These are phyloP conservation scores for Coreius guichenoti DNA, from an alignment of 2,797 vertebrate genomes.

Conservation along the genomic window DNA sequence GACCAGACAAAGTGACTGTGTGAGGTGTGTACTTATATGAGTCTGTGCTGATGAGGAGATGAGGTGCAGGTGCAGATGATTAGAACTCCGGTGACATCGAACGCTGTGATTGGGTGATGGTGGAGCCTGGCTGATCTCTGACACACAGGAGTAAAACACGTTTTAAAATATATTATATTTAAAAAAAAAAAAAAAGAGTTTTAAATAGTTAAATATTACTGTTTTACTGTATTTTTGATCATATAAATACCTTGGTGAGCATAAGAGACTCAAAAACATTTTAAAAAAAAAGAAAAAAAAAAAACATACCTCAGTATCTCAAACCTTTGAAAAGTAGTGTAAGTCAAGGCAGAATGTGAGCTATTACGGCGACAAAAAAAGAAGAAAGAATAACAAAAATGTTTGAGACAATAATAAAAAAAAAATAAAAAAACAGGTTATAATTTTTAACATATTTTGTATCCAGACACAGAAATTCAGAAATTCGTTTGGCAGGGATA, in stretches of 20 bases:
- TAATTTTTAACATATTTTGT: background rate
- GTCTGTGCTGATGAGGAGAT: too few species aligned
- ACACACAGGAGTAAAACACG: background rate
- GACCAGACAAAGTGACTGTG: too few species aligned
- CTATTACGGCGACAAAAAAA: constrained; percentile 20
- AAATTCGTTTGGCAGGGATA: background rate
- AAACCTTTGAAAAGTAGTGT: background rate
- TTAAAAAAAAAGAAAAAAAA: background rate
- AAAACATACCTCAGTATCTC: background rate
- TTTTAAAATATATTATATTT: background rate
- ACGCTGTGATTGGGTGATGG: too few species aligned
- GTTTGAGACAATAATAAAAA: constrained; percentile 9
- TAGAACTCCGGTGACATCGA: too few species aligned
- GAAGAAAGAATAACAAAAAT: constrained; percentile 14
- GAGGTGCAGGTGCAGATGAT: too few species aligned
- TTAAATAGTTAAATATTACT: background rate
- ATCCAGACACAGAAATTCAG: background rate
- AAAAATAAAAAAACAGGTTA: background rate
- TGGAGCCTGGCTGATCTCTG: too few species aligned
- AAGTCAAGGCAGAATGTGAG: constrained; percentile 54
- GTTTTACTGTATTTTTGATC: too few species aligned
- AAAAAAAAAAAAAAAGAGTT: background rate
- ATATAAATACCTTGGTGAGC: too few species aligned
- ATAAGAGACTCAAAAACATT: too few species aligned
- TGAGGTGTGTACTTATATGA: too few species aligned